phyloP scores from a whole-genome alignment of 37 sponge, comb jelly and placozoan species.

The Spongia lamella region DNA sequence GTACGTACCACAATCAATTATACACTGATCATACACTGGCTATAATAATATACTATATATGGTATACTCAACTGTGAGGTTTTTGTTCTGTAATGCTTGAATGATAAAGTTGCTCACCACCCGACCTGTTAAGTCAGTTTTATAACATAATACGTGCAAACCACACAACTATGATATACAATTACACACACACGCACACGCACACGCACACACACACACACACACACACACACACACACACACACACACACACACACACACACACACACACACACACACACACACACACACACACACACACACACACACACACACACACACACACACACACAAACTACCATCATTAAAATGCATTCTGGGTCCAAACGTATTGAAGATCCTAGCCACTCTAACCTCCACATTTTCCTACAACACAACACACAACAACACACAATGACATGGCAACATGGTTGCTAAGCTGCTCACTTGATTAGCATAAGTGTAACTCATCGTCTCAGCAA shows the following conservation, averaged over 20 bases:
- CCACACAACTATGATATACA: not conserved
- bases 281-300: slow-evolving; percentile 66
- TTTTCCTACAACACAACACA: slow-evolving; percentile 57
- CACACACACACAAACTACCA: slow-evolving; percentile 57
- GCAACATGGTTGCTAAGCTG: slow-evolving; percentile 1
- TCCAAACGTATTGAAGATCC: slow-evolving; percentile 96
- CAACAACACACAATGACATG: not conserved
- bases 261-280: slow-evolving; percentile 65
- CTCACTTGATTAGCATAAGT: slow-evolving; percentile 78
- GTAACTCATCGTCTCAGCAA: slow-evolving; percentile 93
- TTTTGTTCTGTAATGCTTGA: slow-evolving; percentile 74
- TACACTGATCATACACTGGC: not conserved
- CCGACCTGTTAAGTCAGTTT: slow-evolving; percentile 44
- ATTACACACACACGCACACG: slow-evolving; percentile 18
- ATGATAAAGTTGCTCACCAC: slow-evolving; percentile 96
- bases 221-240: slow-evolving; percentile 22
- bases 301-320: slow-evolving; percentile 64
- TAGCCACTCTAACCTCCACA: slow-evolving; percentile 88
- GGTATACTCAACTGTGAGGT: slow-evolving; percentile 70
- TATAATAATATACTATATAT: not conserved
- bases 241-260: slow-evolving; percentile 53
- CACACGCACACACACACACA: slow-evolving; percentile 15
- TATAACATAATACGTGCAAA: slow-evolving; percentile 3
- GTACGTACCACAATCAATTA: not conserved
- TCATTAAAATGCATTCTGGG: slow-evolving; percentile 96